Evolutionary conservation across 2,797 vertebrate species (phyloP), one percentile per base, ranked within the genome.

Genomic region (Pogonophryne albipinna): DNA sequence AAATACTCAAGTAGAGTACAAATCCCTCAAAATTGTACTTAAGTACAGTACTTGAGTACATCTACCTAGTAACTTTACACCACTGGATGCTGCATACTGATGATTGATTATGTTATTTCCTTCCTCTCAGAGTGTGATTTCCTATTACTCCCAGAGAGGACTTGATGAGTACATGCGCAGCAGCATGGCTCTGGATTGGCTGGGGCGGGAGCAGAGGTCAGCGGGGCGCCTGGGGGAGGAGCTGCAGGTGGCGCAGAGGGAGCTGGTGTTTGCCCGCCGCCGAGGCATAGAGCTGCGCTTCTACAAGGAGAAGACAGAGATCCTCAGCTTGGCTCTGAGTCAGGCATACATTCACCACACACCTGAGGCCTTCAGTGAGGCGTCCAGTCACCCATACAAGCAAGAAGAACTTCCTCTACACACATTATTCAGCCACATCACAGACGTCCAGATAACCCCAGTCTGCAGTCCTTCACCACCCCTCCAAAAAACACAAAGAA

Each of bases 141-240:
- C 93, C 73, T 97, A 97, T 89, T 98, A 97, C 83, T 96, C 96
- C 56, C 95, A 95, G 85, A 95, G 94, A 67, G 95, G 94, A 8
- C 92, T 98, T 47, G 96, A 97, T 71, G 96, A 97, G 85, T 94
- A 92, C 80, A 95, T 96, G 88, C 94, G 96, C 72, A 97, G 97
- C 87, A 96, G 96, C 85, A 97, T 98, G 97, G 97, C 96, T 77
- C 93, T 98, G 86, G 97, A 98, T 83, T 98, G 97, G 97, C 95
- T 98, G 13, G 94, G 93, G 65, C 95, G 94, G 80, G 97, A 97
- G 79, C 95, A 93, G 65, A 94, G 92, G 60, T 93, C 91, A 1
- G 94, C 96, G 0, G 97, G 97, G 44, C 90, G 94, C 55, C 93
- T 97, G 16, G 95, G 94, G 27, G 93, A 93, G 80, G 97, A 98